Base-by-base conservation (phyloP, 2,797 vertebrate species). In the Telmatherina bonti region DNA sequence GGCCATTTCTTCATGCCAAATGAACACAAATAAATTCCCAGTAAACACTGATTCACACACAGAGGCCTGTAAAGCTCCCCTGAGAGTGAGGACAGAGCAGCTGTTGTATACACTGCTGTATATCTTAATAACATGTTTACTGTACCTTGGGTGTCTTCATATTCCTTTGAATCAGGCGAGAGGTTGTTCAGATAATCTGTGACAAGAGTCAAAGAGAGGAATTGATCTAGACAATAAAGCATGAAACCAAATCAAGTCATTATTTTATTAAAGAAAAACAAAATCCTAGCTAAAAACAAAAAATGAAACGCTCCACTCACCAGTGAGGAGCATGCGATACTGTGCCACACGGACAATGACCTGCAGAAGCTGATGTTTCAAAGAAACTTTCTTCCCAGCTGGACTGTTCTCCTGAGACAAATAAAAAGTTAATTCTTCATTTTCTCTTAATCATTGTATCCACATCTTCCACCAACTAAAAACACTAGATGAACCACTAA, bases 171-270 rank as follows among this genome's bases (percentile, higher is more conserved):
- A 88, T 98, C 96, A 3, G 96, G 97, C 67, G 95, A 96, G 57
- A 99, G 96, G 90, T 98, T 98, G 91, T 98, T 99, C 85, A 99
- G 91, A 87, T 99, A 99, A 95, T 99, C 97, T 99, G 92, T 53
- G 56, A 66, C 57, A 78, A 24, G 20, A 79, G 43, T 1, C 16
- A 68, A 51, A 72, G 3, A 68, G 55, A 75, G 66, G 0, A 74
- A 66, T 43, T 15, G 3, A 18, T 59, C 41, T 26, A 64, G 51
- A 67, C 16, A 58, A 56, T 27, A 11, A 13, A 67, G 18, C 45
- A 62, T 49, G 8, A 3, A 61, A 63, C 2, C 24, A 24, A 1
- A 20, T 7, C 11, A 13, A 47, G 29, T 54, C 3, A 15, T 35
- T 57, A 24, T 45, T 35, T 20, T 24, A 57, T 33, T 52, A 5